Evolutionary conservation across 37 sponge, comb jelly and placozoan species (phyloP), one percentile per base, ranked within the genome.

Genomic region (Lycopodina hypogea): DNA sequence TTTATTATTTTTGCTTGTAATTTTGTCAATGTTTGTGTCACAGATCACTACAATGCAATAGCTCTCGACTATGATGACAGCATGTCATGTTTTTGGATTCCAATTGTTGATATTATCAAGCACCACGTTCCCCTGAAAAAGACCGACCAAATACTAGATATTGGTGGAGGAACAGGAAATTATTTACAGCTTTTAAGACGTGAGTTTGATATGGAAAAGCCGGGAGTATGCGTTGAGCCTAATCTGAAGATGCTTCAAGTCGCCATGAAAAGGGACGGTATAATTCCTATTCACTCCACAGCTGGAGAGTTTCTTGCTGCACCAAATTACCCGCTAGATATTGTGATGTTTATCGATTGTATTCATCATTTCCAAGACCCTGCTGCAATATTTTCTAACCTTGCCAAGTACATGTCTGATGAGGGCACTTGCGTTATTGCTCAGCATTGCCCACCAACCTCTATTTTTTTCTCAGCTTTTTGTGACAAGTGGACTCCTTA

Each of bases 231-330:
- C 35, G 71, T 70, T 19, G 71, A 70, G 22, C 71, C 71, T 23
- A 48, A 8, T 19, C n/a, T 35, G 23, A 38, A 41, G 2, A 70
- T 70, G 71, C 48, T 70, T 17, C 38, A 70, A 8, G 14, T 70
- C 4, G 71, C 71, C 45, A 17, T 35, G 18, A 18, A 24, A 38
- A 70, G 34, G 48, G 28, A 48, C 2, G 71, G 71, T 15, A 18
- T 70, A 19, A 45, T 24, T 41, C 9, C 71, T 7, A 40, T 70
- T 28, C 22, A 70, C 2, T 19, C 71, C 4, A 70, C 71, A 70
- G 71, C 71, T 35, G 71, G 41, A 70, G 71, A 70, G 37, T 70
- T 70, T 48, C 14, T 70, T 15, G 26, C 66, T 32, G 30, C 18
- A 11, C 66, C 66, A 3, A 36, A 70, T 2, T 70, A 41, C 14